Base-by-base conservation (phyloP, 2,797 vertebrate species). In the Acipenser oxyrinchus region DNA sequence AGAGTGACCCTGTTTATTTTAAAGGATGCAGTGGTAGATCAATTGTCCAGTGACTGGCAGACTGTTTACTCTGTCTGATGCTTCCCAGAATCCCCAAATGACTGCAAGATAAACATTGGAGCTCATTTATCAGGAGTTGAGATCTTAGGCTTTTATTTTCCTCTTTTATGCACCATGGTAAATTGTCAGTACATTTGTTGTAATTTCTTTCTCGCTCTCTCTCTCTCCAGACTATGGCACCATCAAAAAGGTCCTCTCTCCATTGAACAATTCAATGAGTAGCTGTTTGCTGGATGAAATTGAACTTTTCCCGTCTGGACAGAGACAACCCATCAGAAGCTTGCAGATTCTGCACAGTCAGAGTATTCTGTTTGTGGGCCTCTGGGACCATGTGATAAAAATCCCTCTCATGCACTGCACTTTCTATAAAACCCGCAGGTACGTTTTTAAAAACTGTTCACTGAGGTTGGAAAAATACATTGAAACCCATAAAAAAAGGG, bases 201-300 rank as follows among this genome's bases (percentile, higher is more conserved):
- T 37, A 37, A 37, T 58, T 11, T 64, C 53, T 64, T 23, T 67
- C 58, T 61, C 58, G 51, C 66, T 13, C 8, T 48, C 59, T 15
- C 63, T 48, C 2, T 12, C 11, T 48, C 23, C 86, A 97, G 96
- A 95, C 73, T 89, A 93, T 0, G 96, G 96, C 59, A 95, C 93
- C 75, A 93, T 98, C 81, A 90, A 96, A 72, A 98, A 98, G 70
- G 86, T 93, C 6, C 89, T 96, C 10, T 91, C 93, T 0, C 91
- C 94, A 0, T 71, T 91, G 79, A 92, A 91, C 73, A 89, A 89
- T 72, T 90, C 83, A 69, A 83, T 90, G 3, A 85, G 85, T 60
- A 91, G 93, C 76, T 98, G 96, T 68, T 85, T 95, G 80, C 83
- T 98, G 5, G 95, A 98, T 69, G 96, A 98, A 83, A 91, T 97